phyloP scores from a whole-genome alignment of 2,888 invertebrate genomes.

The Ptychoptera albimana region DNA sequence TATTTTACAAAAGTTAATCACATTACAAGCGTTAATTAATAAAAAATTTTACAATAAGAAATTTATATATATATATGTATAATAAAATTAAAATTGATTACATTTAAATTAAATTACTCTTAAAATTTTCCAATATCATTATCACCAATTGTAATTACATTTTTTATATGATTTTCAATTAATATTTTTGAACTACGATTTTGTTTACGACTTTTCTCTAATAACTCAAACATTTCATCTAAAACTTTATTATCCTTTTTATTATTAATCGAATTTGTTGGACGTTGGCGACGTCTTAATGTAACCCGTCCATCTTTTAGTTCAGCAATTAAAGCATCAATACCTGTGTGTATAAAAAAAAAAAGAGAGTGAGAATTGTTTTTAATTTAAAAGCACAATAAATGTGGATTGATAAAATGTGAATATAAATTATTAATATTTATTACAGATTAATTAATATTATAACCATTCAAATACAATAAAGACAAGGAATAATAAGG shows the following conservation, averaged over 20 bases:
- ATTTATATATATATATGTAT: no score
- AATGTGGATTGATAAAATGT: no score
- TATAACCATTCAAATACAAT: constrained; percentile 1
- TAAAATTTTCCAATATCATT: background rate
- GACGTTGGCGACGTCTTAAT: constrained; percentile 25
- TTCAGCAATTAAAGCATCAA: constrained; percentile 31
- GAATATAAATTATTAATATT: no score
- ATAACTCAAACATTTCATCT: constrained; percentile 29
- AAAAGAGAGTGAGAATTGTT: no score
- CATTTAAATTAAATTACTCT: no score
- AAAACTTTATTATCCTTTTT: constrained; percentile 14
- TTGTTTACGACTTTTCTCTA: constrained; percentile 29
- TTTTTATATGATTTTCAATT: constrained; percentile 15
- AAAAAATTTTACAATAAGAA: no score
- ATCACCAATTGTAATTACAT: background rate
- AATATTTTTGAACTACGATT: constrained; percentile 27
- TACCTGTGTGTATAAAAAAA: constrained; percentile 18
- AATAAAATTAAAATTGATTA: no score
- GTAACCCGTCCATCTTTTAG: constrained; percentile 28
- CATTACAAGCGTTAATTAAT: no score
- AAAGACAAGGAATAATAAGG: constrained; percentile 2
- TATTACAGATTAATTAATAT: no score
- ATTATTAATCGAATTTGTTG: constrained; percentile 5
- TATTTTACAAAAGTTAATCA: no score
- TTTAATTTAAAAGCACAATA: no score